Conservation (phyloP, 35 echinoderm and acorn worm genomes). For the Antedon bifida region DNA sequence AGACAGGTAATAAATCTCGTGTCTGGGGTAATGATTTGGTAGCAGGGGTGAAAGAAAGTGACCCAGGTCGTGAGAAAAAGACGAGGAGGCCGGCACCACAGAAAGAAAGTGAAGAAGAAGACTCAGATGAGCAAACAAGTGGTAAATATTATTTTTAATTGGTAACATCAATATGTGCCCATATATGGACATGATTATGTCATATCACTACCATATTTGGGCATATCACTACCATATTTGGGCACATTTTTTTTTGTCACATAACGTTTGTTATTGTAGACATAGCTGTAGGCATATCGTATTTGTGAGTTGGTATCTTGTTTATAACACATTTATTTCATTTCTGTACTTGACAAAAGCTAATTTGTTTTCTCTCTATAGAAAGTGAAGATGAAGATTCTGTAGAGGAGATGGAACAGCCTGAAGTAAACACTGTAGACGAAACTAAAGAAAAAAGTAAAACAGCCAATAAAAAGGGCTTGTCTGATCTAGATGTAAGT, state of each 20-base stretch:
- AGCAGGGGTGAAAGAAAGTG: neutral
- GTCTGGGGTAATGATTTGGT: constrained; percentile 75
- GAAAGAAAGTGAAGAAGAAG: neutral
- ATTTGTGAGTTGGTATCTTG: too few species aligned
- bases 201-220: too few species aligned
- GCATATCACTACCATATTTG: too few species aligned
- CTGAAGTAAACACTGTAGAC: constrained; percentile 14
- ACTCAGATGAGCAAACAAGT: constrained; percentile 13
- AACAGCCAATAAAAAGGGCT: constrained; percentile 28
- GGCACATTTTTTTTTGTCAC: too few species aligned
- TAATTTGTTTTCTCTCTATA: neutral
- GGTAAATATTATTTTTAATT: neutral
- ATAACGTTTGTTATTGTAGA: too few species aligned
- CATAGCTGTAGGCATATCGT: too few species aligned
- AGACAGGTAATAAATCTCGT: constrained; percentile 28
- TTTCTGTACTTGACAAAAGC: too few species aligned
- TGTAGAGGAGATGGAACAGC: neutral
- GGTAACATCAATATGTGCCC: too few species aligned
- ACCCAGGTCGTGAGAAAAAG: constrained; percentile 10
- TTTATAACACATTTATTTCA: too few species aligned
- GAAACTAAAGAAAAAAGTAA: constrained; percentile 13
- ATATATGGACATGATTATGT: too few species aligned
- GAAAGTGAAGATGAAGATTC: neutral
- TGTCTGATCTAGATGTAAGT: constrained; percentile 84
- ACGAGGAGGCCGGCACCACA: neutral